Evolutionary conservation across 2,797 vertebrate genomes (phyloP).

Genomic region (Oreortyx pictus): DNA sequence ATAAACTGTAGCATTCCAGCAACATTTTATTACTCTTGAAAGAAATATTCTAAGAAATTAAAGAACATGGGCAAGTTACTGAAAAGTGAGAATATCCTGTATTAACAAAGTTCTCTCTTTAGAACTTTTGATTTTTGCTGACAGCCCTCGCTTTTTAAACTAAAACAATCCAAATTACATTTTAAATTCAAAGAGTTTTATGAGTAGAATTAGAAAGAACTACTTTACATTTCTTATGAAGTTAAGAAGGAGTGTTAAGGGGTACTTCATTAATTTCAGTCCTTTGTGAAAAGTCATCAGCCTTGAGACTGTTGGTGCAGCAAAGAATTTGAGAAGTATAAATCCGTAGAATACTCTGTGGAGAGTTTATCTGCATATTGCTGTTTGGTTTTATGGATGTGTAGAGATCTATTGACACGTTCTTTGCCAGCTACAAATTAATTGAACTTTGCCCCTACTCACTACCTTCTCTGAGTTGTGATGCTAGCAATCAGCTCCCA

Average conservation of each 20-base stretch:
- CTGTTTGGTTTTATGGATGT: background rate
- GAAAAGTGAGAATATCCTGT: background rate
- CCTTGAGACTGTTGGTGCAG: background rate
- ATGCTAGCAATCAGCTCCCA: background rate
- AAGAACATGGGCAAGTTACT: background rate
- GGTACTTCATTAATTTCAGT: slow-evolving; percentile 33
- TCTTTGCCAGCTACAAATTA: slow-evolving; percentile 8
- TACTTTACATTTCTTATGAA: slow-evolving; percentile 2
- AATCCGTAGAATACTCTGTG: background rate
- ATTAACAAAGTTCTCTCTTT: background rate
- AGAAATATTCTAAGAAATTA: background rate
- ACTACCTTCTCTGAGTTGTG: background rate
- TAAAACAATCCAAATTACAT: slow-evolving; percentile 3
- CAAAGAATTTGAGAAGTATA: background rate
- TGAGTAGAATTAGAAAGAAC: slow-evolving; percentile 26
- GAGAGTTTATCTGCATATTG: background rate
- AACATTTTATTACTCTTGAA: background rate
- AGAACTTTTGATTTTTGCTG: background rate
- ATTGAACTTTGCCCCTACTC: background rate
- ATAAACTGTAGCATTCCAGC: background rate
- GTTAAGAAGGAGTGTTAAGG: background rate
- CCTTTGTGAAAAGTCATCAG: slow-evolving; percentile 31
- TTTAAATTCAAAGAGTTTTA: slow-evolving; percentile 9
- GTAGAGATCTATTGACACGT: background rate
- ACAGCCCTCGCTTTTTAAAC: background rate